Base-by-base conservation (phyloP, 1,140 invertebrate genomes). In the Kradibia gibbosae region DNA sequence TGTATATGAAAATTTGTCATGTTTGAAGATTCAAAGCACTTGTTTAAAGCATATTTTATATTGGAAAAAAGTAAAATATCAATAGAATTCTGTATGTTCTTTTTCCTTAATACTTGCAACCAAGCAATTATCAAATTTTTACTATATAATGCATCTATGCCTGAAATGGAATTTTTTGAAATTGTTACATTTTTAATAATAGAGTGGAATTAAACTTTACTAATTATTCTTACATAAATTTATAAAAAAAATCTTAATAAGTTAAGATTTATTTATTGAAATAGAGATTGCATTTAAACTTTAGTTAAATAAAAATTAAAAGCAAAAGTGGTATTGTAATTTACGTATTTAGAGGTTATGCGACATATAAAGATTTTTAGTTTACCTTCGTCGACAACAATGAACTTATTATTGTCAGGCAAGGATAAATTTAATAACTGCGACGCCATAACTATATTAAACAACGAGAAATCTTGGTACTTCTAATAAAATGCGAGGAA, bases 311-410 rank as follows among this genome's bases (percentile, higher is more conserved):
- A 45, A 45, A 34, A 65, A 0, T 60, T 60, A 45, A 42, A 67
- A 13, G 39, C 22, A 53, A 31, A 62, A 34, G 31, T 34, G n/a
- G 25, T 11, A 60, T 36, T 62, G 28, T 62, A 34, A 31, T 34
- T 62, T 74, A 8, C 39, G 0, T 22, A 22, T 25, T 75, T 39
- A 10, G 53, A 62, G 34, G 75, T 60, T 62, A 39, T 74, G 39
- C 36, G 76, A 39, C 45, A 60, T 60, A n/a, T 11, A 22, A 73
- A 28, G n/a, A 36, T 0, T 1, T 22, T 71, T 42, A 11, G 8
- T 48, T 60, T 82, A 89, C 88, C 88, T 87, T 89, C 88, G 53
- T 89, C 86, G 39, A 89, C 81, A 57, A 89, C 70, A 48, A 88
- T 88, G 53, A 86, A 79, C 78, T 84, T 88, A 17, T 60, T 78